Base-by-base conservation (phyloP, 2,888 invertebrate genomes). In the Slavum lentiscoides region DNA sequence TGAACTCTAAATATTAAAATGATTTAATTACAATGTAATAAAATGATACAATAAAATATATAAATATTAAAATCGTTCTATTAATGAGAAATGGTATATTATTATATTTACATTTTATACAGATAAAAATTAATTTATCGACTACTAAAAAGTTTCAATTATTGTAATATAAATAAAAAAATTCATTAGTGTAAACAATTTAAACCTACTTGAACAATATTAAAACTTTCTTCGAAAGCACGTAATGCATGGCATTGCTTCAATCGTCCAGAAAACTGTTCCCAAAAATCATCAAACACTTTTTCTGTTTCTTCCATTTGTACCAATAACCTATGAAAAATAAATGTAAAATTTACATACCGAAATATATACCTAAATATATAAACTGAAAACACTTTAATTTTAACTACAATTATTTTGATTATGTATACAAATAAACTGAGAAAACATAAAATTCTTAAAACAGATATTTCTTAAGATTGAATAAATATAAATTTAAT, bases 211-310 rank as follows among this genome's bases (percentile, higher is more conserved):
- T 95, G 94, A 85, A 96, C 90, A 86, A 96, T 94, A 86, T 95
- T 92, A 87, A 98, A 98, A 86, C 95, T 94, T 86, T 96, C 95
- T 88, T 98, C 97, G 88, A 98, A 98, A 85, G 94, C 91, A 85
- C 97, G 90, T 85, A 98, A 90, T 85, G 94, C 93, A 84, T 98
- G 89, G 88, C 96, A 97, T 86, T 96, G 94, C 85, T 93, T 92
- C 85, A 98, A 88, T 85, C 95, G 93, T 82, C 92, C 91, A 85
- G 95, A 94, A 89, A 98, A 97, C 85, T 93, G 92, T 81, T 91
- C 91, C 97, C 97, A 98, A 88, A 97, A 97, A 84, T 93, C 92
- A 87, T 96, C 96, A 87, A 98, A 97, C 83, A 95, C 94, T 85
- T 92, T 90, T 88, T 96, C 95, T 84, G 97, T 97, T 89, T 97